Evolutionary conservation across 2,888 invertebrate species (phyloP).

Genomic region (Mimumesa dahlbomi): DNA sequence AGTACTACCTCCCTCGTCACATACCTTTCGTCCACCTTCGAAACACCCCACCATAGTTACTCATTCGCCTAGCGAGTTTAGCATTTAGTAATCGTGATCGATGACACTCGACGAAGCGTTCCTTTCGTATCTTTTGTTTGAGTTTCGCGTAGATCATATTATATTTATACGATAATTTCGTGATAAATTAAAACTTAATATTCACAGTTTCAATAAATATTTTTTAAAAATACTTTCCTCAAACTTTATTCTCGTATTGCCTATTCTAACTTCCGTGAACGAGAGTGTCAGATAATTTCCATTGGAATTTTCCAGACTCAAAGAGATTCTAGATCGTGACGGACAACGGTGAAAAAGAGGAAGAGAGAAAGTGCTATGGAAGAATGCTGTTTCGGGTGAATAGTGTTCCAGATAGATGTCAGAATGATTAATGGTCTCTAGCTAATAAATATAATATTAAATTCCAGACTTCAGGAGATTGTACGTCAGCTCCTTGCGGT

Average conservation of each 20-base stretch:
- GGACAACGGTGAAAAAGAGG: not conserved
- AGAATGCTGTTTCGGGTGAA: slow-evolving; percentile 29
- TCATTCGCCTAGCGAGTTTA: slow-evolving; percentile 24
- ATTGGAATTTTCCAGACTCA: slow-evolving; percentile 24
- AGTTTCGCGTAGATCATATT: too few species aligned
- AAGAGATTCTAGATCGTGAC: slow-evolving; percentile 18
- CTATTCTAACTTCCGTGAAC: not conserved
- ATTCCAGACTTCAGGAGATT: slow-evolving; percentile 47
- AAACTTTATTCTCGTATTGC: too few species aligned
- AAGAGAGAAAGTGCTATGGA: slow-evolving; percentile 2
- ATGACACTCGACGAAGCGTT: not conserved
- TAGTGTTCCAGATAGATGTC: slow-evolving; percentile 42
- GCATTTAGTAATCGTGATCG: not conserved
- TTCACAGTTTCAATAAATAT: too few species aligned
- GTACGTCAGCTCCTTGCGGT: slow-evolving; percentile 18
- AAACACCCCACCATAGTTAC: slow-evolving; percentile 18
- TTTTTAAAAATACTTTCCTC: too few species aligned
- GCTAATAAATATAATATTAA: slow-evolving; percentile 64
- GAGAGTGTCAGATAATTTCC: slow-evolving; percentile 15
- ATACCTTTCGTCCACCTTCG: slow-evolving; percentile 23
- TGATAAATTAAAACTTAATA: too few species aligned
- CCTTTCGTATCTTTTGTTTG: too few species aligned
- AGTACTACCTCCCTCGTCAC: slow-evolving; percentile 44
- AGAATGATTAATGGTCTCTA: slow-evolving; percentile 55
- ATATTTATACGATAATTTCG: too few species aligned